Percentiles rank a stretch among this genome's conserved stretches.
Conservation (phyloP, 2,888 invertebrate genomes). For the Laothoe populi region DNA sequence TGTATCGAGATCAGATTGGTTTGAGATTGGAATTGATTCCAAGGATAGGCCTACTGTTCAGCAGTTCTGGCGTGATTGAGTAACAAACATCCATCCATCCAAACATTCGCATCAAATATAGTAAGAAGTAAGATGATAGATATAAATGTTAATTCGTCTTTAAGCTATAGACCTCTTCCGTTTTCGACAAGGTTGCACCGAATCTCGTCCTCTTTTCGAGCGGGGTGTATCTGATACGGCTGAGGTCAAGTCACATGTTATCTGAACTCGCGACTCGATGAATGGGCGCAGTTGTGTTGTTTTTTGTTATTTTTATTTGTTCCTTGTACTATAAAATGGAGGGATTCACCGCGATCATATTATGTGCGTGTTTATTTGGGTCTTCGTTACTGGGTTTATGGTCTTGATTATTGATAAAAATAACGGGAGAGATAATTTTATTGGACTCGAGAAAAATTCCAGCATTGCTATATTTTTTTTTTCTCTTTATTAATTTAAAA, state of each 20-base stretch:
- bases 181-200: slow-evolving; percentile 25
- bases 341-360: not conserved
- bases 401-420: not conserved
- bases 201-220: slow-evolving; percentile 25
- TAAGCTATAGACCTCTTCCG: slow-evolving; percentile 29
- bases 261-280: slow-evolving; percentile 14
- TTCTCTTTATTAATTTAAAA: too few relatives aligned
- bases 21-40: too few relatives aligned
- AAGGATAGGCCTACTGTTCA: too few relatives aligned
- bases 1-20: too few relatives aligned
- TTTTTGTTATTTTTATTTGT: not conserved
- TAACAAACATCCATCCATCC: too few relatives aligned
- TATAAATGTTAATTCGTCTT: not conserved
- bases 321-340: slow-evolving; percentile 13
- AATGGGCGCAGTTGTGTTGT: slow-evolving; percentile 19
- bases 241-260: slow-evolving; percentile 28
- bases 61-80: too few relatives aligned
- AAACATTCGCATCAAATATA: too few relatives aligned
- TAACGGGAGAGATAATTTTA: not conserved
- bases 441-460: not conserved
- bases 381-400: not conserved
- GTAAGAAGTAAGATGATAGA: too few relatives aligned
- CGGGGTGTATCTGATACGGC: slow-evolving; percentile 23
- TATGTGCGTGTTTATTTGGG: not conserved
- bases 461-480: too few relatives aligned